phyloP scores from a whole-genome alignment of 2,113 vertebrate species.

The Xiphorhynchus elegans region DNA sequence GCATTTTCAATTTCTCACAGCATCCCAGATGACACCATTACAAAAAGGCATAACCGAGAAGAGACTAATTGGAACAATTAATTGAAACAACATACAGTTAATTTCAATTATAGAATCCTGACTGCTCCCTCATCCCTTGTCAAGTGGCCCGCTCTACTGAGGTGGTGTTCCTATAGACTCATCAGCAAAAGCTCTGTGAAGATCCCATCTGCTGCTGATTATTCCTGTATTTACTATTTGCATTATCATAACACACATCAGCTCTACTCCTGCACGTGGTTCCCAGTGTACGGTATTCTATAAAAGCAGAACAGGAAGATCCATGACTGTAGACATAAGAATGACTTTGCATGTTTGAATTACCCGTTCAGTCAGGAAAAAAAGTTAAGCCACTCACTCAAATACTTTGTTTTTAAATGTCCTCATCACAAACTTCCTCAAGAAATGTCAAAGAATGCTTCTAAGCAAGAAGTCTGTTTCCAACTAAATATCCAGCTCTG shows the following conservation, averaged over 20 bases:
- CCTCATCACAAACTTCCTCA: neutral
- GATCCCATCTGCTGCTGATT: neutral
- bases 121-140: neutral
- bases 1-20: conserved; percentile 69
- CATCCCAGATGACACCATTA: conserved; percentile 70
- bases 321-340: fast-evolving
- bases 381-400: neutral
- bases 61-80: conserved; percentile 78
- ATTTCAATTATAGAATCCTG: conserved; percentile 57
- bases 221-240: conserved; percentile 25
- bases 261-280: neutral
- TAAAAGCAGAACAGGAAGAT: neutral
- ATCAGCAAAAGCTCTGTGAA: neutral
- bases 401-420: neutral
- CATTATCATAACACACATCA: neutral
- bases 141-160: neutral
- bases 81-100: conserved; percentile 76
- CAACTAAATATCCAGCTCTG: neutral
- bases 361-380: neutral
- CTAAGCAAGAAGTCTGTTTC: neutral
- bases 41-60: conserved; percentile 50
- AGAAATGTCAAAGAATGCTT: neutral
- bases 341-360: neutral
- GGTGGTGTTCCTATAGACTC: neutral
- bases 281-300: neutral